Evolutionary conservation across 2,888 invertebrate species (phyloP).

Genomic region (Yponomeuta evonymella): DNA sequence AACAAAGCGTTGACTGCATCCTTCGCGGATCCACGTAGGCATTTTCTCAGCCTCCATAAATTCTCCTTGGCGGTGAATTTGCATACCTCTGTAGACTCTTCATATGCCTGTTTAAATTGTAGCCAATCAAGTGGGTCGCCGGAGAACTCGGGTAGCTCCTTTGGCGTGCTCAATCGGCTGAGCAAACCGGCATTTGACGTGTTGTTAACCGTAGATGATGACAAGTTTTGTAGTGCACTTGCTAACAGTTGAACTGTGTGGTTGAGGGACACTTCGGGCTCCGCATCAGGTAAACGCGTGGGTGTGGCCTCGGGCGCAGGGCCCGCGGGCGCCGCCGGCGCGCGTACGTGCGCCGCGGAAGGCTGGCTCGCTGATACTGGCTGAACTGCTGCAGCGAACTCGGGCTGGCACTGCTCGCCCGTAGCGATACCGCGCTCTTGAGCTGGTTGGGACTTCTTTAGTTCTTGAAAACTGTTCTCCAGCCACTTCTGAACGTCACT

Average conservation of each 20-base stretch:
- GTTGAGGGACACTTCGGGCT: not conserved
- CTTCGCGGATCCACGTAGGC: no score
- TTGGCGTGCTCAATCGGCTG: slow-evolving; percentile 4
- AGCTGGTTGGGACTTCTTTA: not conserved
- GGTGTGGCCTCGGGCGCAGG: not conserved
- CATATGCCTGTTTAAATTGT: slow-evolving; percentile 25
- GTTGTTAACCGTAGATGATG: not conserved
- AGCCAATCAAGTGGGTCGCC: slow-evolving; percentile 30
- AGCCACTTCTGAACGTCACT: not conserved
- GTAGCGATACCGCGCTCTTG: not conserved
- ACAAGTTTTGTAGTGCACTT: not conserved
- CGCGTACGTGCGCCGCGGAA: not conserved
- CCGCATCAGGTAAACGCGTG: not conserved
- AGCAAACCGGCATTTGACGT: not conserved
- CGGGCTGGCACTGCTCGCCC: not conserved
- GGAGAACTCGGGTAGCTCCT: slow-evolving; percentile 23
- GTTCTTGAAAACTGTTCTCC: not conserved
- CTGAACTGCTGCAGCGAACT: not conserved
- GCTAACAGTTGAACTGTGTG: not conserved
- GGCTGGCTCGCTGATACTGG: not conserved
- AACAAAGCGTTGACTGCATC: no score
- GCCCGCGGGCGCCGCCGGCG: not conserved
- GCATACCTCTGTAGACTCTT: no score
- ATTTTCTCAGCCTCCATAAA: no score
- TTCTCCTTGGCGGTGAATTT: no score